These are phyloP conservation scores for Mus caroli DNA, from an alignment of 2,797 vertebrate species.

Conservation along the genomic window DNA sequence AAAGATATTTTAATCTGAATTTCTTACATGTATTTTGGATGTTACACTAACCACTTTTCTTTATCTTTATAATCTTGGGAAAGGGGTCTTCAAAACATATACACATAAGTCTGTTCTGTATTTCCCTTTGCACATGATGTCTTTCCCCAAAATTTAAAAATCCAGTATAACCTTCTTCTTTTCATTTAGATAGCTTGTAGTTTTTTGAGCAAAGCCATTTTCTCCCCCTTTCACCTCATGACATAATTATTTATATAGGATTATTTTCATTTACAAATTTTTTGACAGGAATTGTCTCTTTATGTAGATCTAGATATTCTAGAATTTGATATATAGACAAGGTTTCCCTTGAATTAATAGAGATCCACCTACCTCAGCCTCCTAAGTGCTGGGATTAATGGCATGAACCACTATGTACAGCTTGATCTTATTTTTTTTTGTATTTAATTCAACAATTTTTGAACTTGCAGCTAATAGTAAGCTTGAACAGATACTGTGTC, in stretches of 20 bases:
- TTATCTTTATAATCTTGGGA: neutral
- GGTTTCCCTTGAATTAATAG: neutral
- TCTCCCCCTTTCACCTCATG: neutral
- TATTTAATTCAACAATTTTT: neutral
- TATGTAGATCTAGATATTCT: neutral
- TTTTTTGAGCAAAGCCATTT: neutral
- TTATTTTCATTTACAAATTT: neutral
- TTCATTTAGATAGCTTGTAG: neutral
- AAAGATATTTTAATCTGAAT: neutral
- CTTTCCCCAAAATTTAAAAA: neutral
- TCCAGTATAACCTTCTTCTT: neutral
- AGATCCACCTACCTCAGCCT: neutral
- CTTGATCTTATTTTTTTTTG: neutral
- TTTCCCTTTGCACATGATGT: neutral
- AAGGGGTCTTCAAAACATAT: neutral
- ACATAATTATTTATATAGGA: neutral
- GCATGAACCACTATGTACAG: neutral
- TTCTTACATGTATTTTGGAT: neutral
- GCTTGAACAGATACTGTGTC: neutral
- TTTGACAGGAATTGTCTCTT: neutral
- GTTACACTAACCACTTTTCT: neutral
- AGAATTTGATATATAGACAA: neutral
- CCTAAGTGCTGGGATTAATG: neutral
- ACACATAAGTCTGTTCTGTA: neutral
- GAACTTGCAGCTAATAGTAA: neutral